These are phyloP conservation scores for Alethe castanea DNA, from an alignment of 2,113 vertebrate genomes.

Conservation along the genomic window DNA sequence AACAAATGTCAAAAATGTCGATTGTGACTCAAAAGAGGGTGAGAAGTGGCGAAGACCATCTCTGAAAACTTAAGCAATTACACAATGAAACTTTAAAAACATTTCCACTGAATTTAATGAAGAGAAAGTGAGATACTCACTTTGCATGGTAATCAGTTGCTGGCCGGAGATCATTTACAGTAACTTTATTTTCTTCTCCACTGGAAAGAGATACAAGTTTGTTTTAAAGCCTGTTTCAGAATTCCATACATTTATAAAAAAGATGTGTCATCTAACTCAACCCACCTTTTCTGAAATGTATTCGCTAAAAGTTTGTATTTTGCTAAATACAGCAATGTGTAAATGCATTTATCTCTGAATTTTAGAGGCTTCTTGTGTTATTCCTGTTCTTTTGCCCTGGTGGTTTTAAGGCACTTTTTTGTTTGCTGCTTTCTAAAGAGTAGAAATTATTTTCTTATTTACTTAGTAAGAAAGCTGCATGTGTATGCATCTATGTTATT, in stretches of 20 bases:
- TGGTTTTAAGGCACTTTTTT: not conserved
- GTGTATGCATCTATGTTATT: not conserved
- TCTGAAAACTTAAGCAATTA: not conserved
- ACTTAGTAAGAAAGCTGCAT: not conserved
- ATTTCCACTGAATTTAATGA: not conserved
- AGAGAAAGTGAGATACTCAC: constrained; percentile 68
- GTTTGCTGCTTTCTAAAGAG: not conserved
- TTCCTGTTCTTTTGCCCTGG: not conserved
- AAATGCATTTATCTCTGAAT: not conserved
- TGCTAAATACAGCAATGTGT: not conserved
- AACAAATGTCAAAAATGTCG: not conserved
- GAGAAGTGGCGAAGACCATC: not conserved
- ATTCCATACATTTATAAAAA: not conserved
- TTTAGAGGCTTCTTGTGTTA: not conserved
- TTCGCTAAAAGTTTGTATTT: not conserved
- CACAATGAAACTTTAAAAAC: not conserved
- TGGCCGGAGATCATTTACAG: constrained; percentile 91
- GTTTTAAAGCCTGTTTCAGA: not conserved
- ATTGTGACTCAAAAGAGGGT: not conserved
- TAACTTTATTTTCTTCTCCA: constrained; percentile 86
- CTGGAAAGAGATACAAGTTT: constrained; percentile 63
- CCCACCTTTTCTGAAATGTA: not conserved
- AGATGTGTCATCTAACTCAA: not conserved
- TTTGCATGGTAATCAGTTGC: constrained; percentile 95
- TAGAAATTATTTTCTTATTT: not conserved